Conservation (phyloP, 2,113 vertebrate genomes). For the Zingel zingel region DNA sequence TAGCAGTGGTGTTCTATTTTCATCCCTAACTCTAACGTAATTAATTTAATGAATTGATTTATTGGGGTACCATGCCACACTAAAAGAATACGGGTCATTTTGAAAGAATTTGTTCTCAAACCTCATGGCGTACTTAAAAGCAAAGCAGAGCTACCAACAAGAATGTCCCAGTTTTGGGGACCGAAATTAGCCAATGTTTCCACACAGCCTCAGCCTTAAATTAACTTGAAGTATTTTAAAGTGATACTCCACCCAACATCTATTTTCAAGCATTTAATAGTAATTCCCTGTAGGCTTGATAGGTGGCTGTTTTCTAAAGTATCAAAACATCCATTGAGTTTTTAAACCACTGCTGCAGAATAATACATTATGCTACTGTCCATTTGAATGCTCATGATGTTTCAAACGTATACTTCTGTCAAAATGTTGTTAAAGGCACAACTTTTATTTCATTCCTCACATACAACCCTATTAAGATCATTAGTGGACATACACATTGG, state of each 20-base stretch:
- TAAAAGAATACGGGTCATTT: conserved; percentile 12
- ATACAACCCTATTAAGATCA: conserved; percentile 4
- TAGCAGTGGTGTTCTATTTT: conserved; percentile 43
- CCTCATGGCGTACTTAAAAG: conserved; percentile 8
- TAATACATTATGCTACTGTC: background rate
- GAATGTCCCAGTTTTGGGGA: conserved; percentile 7
- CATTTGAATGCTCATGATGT: background rate
- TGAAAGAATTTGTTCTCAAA: conserved; percentile 20
- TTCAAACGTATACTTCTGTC: conserved; percentile 6
- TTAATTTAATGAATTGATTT: background rate
- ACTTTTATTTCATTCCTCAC: conserved; percentile 10
- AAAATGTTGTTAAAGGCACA: background rate
- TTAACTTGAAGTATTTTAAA: conserved; percentile 60
- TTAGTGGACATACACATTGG: background rate
- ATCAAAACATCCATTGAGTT: conserved; percentile 20
- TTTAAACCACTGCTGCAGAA: conserved; percentile 15
- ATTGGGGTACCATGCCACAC: background rate
- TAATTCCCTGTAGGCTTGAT: conserved; percentile 32
- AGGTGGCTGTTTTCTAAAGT: conserved; percentile 38
- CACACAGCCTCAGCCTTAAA: conserved; percentile 51
- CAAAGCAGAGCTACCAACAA: conserved; percentile 13
- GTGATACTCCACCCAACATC: conserved; percentile 49
- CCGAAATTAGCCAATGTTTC: conserved; percentile 60
- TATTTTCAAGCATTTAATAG: conserved; percentile 56
- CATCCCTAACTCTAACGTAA: background rate